Evolutionary conservation across 2,888 invertebrate species (phyloP).

Genomic region (Megamerina dolium): DNA sequence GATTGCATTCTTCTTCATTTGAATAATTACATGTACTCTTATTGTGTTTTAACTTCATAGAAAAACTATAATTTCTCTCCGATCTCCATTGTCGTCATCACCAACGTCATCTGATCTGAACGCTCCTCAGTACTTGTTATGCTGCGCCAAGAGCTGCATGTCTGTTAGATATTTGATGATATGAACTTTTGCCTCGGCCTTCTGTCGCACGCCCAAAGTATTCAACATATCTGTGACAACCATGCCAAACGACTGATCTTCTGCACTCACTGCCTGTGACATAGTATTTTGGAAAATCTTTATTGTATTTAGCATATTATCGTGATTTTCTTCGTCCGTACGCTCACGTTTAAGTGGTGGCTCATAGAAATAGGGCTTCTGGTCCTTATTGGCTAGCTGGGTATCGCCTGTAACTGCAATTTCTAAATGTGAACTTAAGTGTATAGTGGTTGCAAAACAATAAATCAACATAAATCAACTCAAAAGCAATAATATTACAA

Average conservation of each 20-base stretch:
- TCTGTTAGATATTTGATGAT: conserved; percentile 44
- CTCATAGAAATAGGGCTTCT: conserved; percentile 44
- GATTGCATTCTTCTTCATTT: too few species aligned
- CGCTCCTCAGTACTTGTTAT: conserved; percentile 35
- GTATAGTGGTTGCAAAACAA: conserved; percentile 10
- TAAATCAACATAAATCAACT: conserved; percentile 7
- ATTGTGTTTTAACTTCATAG: too few species aligned
- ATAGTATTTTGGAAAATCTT: conserved; percentile 44
- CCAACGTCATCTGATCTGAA: too few species aligned
- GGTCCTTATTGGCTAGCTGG: conserved; percentile 39
- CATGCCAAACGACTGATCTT: conserved; percentile 44
- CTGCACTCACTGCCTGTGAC: conserved; percentile 42
- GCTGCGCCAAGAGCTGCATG: conserved; percentile 43
- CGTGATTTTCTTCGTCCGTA: conserved; percentile 37
- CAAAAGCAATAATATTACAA: background rate
- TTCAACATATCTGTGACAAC: conserved; percentile 44
- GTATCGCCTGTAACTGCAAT: conserved; percentile 43
- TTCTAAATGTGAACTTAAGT: conserved; percentile 27
- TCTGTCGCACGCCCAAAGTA: conserved; percentile 41
- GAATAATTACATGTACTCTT: too few species aligned
- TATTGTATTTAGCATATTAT: conserved; percentile 43
- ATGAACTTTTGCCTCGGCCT: conserved; percentile 44
- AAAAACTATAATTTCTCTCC: too few species aligned
- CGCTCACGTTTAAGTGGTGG: conserved; percentile 41
- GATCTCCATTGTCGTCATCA: too few species aligned